Evolutionary conservation across 2,888 invertebrate genomes (phyloP).

Genomic region (Rotaria magnacalcarata): DNA sequence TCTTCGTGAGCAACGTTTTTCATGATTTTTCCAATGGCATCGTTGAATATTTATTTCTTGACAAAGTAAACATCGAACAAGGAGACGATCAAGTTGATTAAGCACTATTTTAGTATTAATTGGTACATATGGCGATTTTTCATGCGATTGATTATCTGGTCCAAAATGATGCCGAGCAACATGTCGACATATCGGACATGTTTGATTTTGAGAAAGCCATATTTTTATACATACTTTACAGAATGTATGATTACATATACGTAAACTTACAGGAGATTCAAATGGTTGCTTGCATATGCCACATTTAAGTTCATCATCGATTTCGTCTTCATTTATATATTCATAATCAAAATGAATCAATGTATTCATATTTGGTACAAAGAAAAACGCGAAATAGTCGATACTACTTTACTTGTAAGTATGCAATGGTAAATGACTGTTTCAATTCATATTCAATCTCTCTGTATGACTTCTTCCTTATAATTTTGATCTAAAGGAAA

Average conservation of each 20-base stretch:
- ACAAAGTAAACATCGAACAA: conserved; percentile 9
- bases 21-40: neutral
- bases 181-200: neutral
- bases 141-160: neutral
- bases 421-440: too few relatives aligned
- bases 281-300: neutral
- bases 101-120: neutral
- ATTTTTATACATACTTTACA: neutral
- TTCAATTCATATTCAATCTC: too few relatives aligned
- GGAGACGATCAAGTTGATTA: conserved; percentile 6
- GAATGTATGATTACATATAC: neutral
- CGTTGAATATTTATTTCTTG: neutral
- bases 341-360: neutral
- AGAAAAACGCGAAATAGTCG: too few relatives aligned
- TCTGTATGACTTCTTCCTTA: too few relatives aligned
- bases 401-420: too few relatives aligned
- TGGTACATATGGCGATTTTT: neutral
- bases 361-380: too few relatives aligned
- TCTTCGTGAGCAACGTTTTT: neutral
- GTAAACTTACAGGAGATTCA: neutral
- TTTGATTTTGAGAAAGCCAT: neutral
- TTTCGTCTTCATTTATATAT: neutral
- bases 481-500: too few relatives aligned
- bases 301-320: neutral
- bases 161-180: neutral